These are phyloP conservation scores for Hirtodrosophila confusa DNA, from an alignment of 2,888 invertebrate species.

Conservation along the genomic window DNA sequence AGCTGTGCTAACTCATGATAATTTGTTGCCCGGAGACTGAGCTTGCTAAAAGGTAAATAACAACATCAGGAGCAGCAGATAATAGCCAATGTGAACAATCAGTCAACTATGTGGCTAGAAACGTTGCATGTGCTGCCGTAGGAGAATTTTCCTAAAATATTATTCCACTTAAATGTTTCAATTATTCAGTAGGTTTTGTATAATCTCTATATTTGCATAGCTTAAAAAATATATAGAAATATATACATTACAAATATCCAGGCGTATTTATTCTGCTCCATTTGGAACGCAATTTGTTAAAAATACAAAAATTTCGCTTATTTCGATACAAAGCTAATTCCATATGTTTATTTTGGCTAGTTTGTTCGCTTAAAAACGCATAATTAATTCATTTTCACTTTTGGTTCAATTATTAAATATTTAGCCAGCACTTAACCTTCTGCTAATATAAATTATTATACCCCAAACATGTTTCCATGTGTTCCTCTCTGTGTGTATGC, in stretches of 20 bases:
- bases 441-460: conserved; percentile 53
- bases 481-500: conserved; percentile 21
- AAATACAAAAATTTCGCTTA: conserved; percentile 13
- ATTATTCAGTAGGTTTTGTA: too few relatives aligned
- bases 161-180: too few relatives aligned
- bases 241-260: background rate
- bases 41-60: background rate
- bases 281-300: conserved; percentile 20
- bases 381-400: conserved; percentile 52
- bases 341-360: conserved; percentile 35
- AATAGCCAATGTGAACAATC: too few relatives aligned
- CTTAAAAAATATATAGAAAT: background rate
- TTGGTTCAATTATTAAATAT: conserved; percentile 54
- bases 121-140: too few relatives aligned
- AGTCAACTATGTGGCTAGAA: too few relatives aligned
- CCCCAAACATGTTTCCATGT: background rate
- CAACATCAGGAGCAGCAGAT: background rate
- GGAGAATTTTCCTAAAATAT: too few relatives aligned
- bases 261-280: conserved; percentile 10
- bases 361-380: conserved; percentile 34
- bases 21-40: conserved; percentile 23
- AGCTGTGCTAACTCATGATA: conserved; percentile 43
- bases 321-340: conserved; percentile 5
- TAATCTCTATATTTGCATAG: too few relatives aligned
- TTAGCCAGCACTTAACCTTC: conserved; percentile 54